Base-by-base conservation (phyloP, 2,113 vertebrate genomes). In the Glaucidium brasilianum region DNA sequence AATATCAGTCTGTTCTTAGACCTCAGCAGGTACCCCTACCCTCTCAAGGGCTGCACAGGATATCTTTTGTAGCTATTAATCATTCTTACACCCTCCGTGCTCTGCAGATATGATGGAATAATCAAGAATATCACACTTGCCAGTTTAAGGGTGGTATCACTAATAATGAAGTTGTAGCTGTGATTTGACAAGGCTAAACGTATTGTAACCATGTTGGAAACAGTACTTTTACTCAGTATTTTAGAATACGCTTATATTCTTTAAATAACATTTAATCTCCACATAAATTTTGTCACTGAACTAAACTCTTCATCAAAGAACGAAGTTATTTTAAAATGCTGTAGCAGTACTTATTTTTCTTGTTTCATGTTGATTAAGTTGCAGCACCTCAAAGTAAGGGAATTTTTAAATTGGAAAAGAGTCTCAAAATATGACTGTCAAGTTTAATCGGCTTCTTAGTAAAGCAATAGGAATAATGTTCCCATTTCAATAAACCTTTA, bases 321-420 rank as follows among this genome's bases (percentile, higher is more conserved):
- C 27, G 6, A 55, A 37, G 32, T 19, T 47, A 27, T 47, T 88
- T 73, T 6, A 8, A 50, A 47, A 67, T 80, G 26, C 35, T 68
- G 27, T 13, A 68, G 43, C 23, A 50, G 0, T 0, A 0, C 64
- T 88, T 62, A 34, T 49, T 77, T 75, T 47, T 45, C 53, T 64
- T 92, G 43, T 73, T 92, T 80, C 30, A 2, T 19, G 9, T 52
- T 86, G 52, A 55, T 79, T 53, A 49, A 78, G 29, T 67, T 78
- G 60, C 47, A 87, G 27, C 45, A 62, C 25, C 27, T 84, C 47
- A 52, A 77, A 84, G 59, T 37, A 53, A 77, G 15, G 47, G 5
- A 41, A 5, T 16, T 64, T 69, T 76, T 53, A 3, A 18, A 52
- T 63, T 69, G 60, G 60, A 77, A 87, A 72, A 67, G 29, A 68